These are phyloP conservation scores for Cyphotilapia sp. DNA, from an alignment of 2,113 vertebrate species.

Conservation along the genomic window DNA sequence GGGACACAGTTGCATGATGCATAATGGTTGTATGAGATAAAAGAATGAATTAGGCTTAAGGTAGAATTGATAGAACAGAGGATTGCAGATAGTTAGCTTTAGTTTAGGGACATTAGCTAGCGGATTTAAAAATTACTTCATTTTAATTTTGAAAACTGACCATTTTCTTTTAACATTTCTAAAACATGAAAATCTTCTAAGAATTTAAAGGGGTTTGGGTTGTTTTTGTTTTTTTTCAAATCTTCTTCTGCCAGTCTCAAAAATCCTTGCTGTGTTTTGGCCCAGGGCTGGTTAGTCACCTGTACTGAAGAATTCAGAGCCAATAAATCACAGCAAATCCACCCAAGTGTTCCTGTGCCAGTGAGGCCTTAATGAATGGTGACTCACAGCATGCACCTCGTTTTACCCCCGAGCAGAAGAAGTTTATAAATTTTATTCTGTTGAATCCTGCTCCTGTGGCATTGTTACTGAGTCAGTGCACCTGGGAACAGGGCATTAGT, in stretches of 20 bases:
- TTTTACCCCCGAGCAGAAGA: neutral
- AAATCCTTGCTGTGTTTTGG: neutral
- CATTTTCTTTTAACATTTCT: neutral
- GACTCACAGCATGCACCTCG: neutral
- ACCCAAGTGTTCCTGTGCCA: neutral
- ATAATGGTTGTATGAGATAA: neutral
- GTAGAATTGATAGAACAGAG: neutral
- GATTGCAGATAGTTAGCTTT: neutral
- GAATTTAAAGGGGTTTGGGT: neutral
- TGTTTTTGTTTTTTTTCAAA: rapidly evolving
- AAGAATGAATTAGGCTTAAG: neutral
- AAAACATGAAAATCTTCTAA: neutral
- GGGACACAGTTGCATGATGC: neutral
- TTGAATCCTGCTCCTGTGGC: neutral
- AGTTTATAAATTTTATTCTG: neutral
- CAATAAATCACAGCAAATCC: neutral
- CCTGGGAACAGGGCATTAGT: neutral
- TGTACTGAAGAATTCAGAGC: neutral
- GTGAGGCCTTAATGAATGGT: neutral
- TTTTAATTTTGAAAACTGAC: neutral
- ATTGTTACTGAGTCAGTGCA: neutral
- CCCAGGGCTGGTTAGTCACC: neutral
- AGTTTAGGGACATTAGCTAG: neutral
- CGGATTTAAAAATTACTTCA: neutral
- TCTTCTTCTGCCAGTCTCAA: neutral